A percentile compares a stretch with the other conserved stretches of the same genome.
Conservation (phyloP, 2,797 vertebrate species). For the Smutsia gigantea region DNA sequence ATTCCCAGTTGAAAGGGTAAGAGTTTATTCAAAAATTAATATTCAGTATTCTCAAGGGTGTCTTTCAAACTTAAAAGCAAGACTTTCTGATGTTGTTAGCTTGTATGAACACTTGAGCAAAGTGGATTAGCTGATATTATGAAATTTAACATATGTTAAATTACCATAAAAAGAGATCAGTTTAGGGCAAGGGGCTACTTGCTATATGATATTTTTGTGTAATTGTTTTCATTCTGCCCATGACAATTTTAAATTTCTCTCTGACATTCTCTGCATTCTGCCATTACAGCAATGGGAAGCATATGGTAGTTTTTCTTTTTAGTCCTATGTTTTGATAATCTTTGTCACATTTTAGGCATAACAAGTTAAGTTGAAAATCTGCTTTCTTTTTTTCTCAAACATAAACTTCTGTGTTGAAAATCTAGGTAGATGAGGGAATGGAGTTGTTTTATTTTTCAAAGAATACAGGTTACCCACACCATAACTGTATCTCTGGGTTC, state of each 20-base stretch:
- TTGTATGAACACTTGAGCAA: conserved; percentile 52
- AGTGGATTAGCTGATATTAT: neutral
- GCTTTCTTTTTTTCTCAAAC: neutral
- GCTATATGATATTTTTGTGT: neutral
- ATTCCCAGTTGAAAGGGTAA: neutral
- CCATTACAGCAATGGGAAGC: neutral
- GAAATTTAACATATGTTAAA: conserved; percentile 50
- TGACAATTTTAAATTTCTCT: conserved; percentile 45
- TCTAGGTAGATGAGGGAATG: neutral
- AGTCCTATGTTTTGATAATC: conserved; percentile 21
- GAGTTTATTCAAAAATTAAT: conserved; percentile 16
- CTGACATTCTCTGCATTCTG: neutral
- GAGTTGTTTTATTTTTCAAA: neutral
- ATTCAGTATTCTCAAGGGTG: neutral
- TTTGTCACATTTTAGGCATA: conserved; percentile 30
- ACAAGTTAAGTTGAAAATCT: conserved; percentile 32
- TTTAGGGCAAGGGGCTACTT: neutral
- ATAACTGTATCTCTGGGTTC: neutral
- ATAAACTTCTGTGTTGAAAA: neutral
- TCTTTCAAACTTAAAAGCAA: conserved; percentile 47
- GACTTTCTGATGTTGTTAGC: conserved; percentile 8
- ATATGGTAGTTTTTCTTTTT: conserved; percentile 39
- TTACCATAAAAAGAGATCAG: conserved; percentile 40
- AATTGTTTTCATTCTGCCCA: neutral
- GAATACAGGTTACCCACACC: neutral